Percentiles rank a stretch among this genome's conserved stretches.
These are phyloP conservation scores for Arion vulgaris DNA, from an alignment of 1,140 invertebrate species.

Conservation along the genomic window DNA sequence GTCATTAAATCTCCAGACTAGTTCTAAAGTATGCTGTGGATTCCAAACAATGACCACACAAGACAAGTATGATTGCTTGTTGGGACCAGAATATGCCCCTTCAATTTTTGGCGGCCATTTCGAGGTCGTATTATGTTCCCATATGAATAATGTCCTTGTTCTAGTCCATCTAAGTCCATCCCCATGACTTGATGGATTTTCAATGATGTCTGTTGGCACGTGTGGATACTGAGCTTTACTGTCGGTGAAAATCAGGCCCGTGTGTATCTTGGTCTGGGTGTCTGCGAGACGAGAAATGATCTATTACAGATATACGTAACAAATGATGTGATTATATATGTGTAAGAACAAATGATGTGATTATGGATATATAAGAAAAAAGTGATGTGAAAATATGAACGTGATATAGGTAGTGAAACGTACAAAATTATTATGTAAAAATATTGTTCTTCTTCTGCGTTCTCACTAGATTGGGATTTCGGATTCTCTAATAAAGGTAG, in stretches of 20 bases:
- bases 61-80: not conserved
- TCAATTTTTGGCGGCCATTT: not conserved
- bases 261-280: not conserved
- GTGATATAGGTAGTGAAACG: too few species aligned
- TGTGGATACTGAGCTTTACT: not conserved
- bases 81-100: not conserved
- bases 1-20: not conserved
- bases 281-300: not conserved
- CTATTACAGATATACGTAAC: too few species aligned
- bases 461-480: too few species aligned
- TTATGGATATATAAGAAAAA: too few species aligned
- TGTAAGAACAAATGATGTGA: too few species aligned
- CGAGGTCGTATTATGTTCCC: not conserved
- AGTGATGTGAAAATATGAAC: too few species aligned
- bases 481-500: too few species aligned
- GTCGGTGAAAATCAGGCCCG: conserved; percentile 15
- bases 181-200: not conserved
- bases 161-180: not conserved
- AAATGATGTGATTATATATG: too few species aligned
- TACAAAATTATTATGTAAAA: too few species aligned
- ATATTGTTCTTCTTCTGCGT: too few species aligned
- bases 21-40: not conserved
- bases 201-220: not conserved
- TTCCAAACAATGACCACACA: not conserved
- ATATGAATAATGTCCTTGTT: not conserved